Conservation (phyloP, 2,797 vertebrate genomes). For the Spondyliosoma cantharus region DNA sequence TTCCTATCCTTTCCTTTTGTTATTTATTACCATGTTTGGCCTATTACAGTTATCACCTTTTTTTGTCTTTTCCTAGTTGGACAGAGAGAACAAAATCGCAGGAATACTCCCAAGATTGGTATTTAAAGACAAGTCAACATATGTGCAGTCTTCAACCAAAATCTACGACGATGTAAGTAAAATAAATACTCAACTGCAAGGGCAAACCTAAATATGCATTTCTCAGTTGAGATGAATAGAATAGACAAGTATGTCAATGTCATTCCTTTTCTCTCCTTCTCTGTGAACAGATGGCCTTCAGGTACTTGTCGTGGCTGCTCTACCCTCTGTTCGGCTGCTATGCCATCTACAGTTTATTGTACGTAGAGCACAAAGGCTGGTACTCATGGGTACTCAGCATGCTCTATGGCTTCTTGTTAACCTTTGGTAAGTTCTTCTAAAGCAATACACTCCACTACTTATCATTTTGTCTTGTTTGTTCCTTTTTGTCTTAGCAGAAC, state of each 20-base stretch:
- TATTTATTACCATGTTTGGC: background rate
- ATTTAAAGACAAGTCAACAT: slow-evolving; percentile 95
- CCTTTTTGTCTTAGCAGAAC: background rate
- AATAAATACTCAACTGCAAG: background rate
- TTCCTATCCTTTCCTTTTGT: background rate
- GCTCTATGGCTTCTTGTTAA: slow-evolving; percentile 97
- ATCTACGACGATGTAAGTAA: slow-evolving; percentile 93
- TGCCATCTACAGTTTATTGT: slow-evolving; percentile 94
- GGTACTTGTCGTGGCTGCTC: slow-evolving; percentile 94
- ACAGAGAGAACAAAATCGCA: slow-evolving; percentile 90
- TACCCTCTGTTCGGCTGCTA: slow-evolving; percentile 97
- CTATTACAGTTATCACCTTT: slow-evolving; percentile 4
- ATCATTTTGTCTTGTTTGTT: background rate
- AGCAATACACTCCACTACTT: background rate
- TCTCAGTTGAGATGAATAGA: background rate
- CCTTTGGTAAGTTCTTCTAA: slow-evolving; percentile 90
- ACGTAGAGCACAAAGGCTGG: slow-evolving; percentile 98
- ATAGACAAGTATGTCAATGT: background rate
- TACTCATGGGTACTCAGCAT: slow-evolving; percentile 97
- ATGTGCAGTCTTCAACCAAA: slow-evolving; percentile 94
- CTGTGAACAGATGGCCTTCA: slow-evolving; percentile 92
- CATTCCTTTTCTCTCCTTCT: slow-evolving; percentile 13
- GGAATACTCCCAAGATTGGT: slow-evolving; percentile 89
- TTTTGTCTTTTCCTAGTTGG: slow-evolving; percentile 82
- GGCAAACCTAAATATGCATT: background rate